Evolutionary conservation across 2,797 vertebrate species (phyloP), one percentile per base, ranked within the genome.

Genomic region (Betta splendens): DNA sequence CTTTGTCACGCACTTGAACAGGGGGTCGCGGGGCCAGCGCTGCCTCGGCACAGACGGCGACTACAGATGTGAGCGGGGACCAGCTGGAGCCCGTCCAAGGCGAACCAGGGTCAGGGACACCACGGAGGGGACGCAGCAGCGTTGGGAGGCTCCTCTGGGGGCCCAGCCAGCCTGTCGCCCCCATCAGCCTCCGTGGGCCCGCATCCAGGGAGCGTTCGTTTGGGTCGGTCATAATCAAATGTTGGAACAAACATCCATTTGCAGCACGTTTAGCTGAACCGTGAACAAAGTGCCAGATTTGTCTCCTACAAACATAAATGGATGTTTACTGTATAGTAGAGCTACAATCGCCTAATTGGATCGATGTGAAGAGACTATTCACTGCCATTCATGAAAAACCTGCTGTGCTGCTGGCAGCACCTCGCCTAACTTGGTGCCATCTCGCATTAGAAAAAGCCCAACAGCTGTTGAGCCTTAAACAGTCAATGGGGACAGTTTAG

Each of bases 71-170:
- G 79, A 63, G 39, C 3, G 43, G 69, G 64, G 72, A 73, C 62
- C 80, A 51, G 79, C 77, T 85, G 88, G 81, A 84, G 52, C 39
- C 39, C 1, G 12, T 72, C 83, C 88, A 86, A 83, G 59, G 76
- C 53, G 84, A 83, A 75, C 75, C 80, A 55, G 53, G 81, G 80
- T 87, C 81, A 85, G 50, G 75, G 71, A 65, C 77, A 16, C 31
- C 4, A 47, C 65, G 23, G 44, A 39, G 69, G 56, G 67, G 77
- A 61, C 66, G 70, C 74, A 44, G 72, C 75, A 22, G 50, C 66
- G 17, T 56, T 68, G 28, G 56, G 71, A 75, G 66, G 50, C 52
- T 62, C 64, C 13, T 45, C 53, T 61, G 57, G 4, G 61, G 63
- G 42, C 23, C 11, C 25, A 2, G 62, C 43, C 53, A 12, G 45